Evolutionary conservation across 2,888 invertebrate genomes (phyloP).

Genomic region (Rhyacophila evoluta): DNA sequence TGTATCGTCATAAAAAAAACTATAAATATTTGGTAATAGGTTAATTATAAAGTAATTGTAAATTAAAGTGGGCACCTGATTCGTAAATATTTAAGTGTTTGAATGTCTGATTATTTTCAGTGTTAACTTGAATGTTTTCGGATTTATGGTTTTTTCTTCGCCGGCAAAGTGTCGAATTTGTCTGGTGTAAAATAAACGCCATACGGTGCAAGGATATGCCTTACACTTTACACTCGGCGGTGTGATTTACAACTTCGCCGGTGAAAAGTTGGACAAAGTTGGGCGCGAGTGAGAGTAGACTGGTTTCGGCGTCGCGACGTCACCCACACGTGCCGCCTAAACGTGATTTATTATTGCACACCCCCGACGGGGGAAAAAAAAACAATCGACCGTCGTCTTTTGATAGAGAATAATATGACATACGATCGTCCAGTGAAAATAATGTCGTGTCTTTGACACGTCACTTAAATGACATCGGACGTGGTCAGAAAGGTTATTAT

Average conservation of each 20-base stretch:
- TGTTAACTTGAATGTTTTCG: neutral
- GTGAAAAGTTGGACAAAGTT: slow-evolving; percentile 15
- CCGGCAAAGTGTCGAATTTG: slow-evolving; percentile 1
- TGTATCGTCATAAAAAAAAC: too few species aligned
- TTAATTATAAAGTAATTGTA: too few species aligned
- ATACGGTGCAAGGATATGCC: slow-evolving; percentile 2
- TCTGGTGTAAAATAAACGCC: slow-evolving; percentile 22
- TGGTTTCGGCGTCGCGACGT: slow-evolving; percentile 39
- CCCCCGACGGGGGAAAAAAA: slow-evolving; percentile 25
- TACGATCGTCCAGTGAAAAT: slow-evolving; percentile 17
- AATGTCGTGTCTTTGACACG: neutral
- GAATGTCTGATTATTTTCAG: too few species aligned
- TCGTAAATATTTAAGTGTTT: too few species aligned
- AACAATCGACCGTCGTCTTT: slow-evolving; percentile 25
- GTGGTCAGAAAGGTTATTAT: neutral
- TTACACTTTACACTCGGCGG: slow-evolving; percentile 16
- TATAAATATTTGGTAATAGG: too few species aligned
- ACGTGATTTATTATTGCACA: slow-evolving; percentile 50
- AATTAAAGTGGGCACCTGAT: too few species aligned
- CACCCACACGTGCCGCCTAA: slow-evolving; percentile 52
- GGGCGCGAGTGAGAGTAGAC: slow-evolving; percentile 10
- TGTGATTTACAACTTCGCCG: slow-evolving; percentile 18
- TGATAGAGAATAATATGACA: slow-evolving; percentile 27
- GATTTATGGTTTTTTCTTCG: neutral
- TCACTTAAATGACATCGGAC: neutral